Evolutionary conservation across 2,113 vertebrate species (phyloP).

Genomic region (Ageneiosus marmoratus): DNA sequence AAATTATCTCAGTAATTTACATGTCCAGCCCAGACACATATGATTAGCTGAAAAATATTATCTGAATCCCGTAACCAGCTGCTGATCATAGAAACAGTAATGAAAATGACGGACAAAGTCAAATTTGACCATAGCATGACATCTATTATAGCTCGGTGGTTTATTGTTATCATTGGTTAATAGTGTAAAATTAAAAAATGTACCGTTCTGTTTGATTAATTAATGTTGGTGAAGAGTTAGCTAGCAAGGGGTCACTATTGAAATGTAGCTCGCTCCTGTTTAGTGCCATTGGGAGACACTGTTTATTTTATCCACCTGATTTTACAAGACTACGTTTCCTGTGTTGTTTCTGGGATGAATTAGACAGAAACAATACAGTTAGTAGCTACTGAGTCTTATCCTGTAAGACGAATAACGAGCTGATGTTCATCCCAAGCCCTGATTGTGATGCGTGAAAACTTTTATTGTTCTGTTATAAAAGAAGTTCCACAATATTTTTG

Average conservation of each 20-base stretch:
- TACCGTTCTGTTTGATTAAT: neutral
- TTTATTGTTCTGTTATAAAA: neutral
- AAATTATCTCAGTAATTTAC: too few species aligned
- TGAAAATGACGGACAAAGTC: too few species aligned
- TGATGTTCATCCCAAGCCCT: neutral
- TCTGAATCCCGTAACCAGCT: neutral
- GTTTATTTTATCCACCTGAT: neutral
- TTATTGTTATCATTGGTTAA: neutral
- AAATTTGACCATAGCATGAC: too few species aligned
- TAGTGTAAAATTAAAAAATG: neutral
- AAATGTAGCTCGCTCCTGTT: neutral
- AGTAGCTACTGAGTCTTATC: neutral
- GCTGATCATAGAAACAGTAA: neutral
- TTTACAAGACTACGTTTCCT: neutral
- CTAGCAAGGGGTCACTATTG: neutral
- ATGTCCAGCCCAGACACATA: too few species aligned
- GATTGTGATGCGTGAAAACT: neutral
- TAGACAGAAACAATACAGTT: neutral
- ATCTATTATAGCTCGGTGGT: too few species aligned
- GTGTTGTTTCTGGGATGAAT: too few species aligned
- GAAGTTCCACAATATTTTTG: neutral
- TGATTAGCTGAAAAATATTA: too few species aligned
- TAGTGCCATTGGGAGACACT: neutral
- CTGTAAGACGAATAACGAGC: neutral
- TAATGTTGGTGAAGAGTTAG: neutral